Base-by-base conservation (phyloP, 2,113 vertebrate species). In the Takifugu bimaculatus region DNA sequence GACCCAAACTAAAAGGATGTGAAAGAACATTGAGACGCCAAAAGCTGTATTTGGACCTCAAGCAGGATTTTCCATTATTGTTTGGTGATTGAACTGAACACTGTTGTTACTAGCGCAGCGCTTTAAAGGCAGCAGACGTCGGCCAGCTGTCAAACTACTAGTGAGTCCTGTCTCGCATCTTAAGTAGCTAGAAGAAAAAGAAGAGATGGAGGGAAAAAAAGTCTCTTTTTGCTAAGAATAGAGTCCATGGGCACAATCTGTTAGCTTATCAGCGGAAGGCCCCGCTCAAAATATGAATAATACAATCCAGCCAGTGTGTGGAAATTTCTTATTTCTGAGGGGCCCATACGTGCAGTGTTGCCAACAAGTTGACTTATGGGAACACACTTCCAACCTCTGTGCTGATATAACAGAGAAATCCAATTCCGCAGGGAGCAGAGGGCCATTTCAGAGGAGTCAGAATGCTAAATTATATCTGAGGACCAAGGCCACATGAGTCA, bases 391-490 rank as follows among this genome's bases (percentile, higher is more conserved):
- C 28, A 27, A 64, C 51, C 39, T 13, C 45, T 62, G 26, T 58
- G 55, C 44, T 71, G 54, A 59, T 74, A 56, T 54, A 66, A 75
- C 32, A 48, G 53, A 74, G 50, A 71, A 78, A 78, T 74, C 61
- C 63, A 80, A 82, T 80, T 72, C 58, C 69, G 61, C 65, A 59
- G 49, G 54, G 68, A 58, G 52, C 51, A 47, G 35, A 28, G 52
- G 52, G 52, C 26, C 54, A 77, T 72, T 73, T 68, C 50, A 26
- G 56, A 43, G 0, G 10, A 66, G 58, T 77, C 68, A 56, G 51
- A 77, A 70, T 54, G 42, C 57, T 70, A 70, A 80, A 74, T 77
- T 77, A 71, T 63, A 60, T 65, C 49, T 15, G 5, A 61, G 50
- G 50, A 51, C 65, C 51, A 58, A 65, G 63, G 79, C 54, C 42